Evolutionary conservation across 2,888 invertebrate genomes (phyloP).

Genomic region (Rosalia funebris): DNA sequence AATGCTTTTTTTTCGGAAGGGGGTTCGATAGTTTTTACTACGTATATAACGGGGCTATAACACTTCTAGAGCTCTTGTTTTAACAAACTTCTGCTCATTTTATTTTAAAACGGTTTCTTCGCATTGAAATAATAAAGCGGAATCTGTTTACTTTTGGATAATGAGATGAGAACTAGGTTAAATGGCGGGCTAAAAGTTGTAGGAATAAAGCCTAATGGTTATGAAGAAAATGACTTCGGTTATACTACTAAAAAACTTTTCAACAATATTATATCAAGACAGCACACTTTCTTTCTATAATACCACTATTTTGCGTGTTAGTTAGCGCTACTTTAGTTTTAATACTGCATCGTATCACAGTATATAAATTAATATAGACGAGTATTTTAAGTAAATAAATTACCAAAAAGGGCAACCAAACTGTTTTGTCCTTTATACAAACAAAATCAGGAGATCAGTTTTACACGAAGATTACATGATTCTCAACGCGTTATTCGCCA

Average conservation of each 20-base stretch:
- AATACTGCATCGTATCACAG: background rate
- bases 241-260: too few species aligned
- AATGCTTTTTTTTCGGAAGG: conserved; percentile 45
- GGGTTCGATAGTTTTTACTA: conserved; percentile 30
- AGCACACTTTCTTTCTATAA: background rate
- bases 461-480: background rate
- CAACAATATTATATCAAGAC: background rate
- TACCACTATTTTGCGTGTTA: too few species aligned
- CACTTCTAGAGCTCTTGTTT: background rate
- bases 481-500: too few species aligned
- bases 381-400: background rate
- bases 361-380: background rate
- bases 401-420: background rate
- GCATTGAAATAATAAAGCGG: background rate
- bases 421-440: too few species aligned
- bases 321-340: too few species aligned
- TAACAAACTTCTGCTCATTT: background rate
- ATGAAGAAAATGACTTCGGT: too few species aligned
- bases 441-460: background rate
- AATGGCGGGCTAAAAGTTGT: background rate
- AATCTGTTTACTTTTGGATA: background rate
- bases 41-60: conserved; percentile 1
- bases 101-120: background rate
- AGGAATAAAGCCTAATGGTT: too few species aligned
- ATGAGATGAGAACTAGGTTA: background rate